Evolutionary conservation across 2,113 vertebrate species (phyloP), one percentile per base, ranked within the genome.

Genomic region (Galbula dea): DNA sequence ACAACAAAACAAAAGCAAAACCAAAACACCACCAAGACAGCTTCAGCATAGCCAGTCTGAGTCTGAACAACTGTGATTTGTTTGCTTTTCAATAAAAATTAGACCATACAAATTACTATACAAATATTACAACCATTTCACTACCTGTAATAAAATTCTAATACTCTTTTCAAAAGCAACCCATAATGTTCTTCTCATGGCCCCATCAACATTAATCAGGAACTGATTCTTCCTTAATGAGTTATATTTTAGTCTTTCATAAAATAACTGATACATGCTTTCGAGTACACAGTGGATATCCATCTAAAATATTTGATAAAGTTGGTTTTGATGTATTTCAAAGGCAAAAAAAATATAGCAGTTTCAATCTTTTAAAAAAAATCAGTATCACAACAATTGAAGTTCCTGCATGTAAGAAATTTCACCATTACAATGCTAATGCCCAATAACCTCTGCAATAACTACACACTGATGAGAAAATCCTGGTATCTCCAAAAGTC

Each of bases 191-290:
- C 27, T 62, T 59, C 52, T 72, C 43, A 48, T 9, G 52, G 39
- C 26, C 18, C 21, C 6, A 24, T 5, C 36, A 66, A 30, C 17
- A 63, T 14, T 23, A 72, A 30, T 5, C 0, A 0, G 69, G 15
- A 89, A 49, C 1, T 76, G 8, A 20, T 26, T 66, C 43, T 55
- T 62, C 32, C 45, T 45, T 11, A 24, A 39, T 5, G 72, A 63
- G 36, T 26, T 37, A 20, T 4, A 65, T n/a, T 48, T 88, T 41
- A 82, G 12, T 54, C 20, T 45, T 72, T 51, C 15, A 41, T 14
- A 46, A 68, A 84, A n/a, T 36, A 36, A 63, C 20, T 48, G 65
- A 30, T 7, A 12, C 32, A 65, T 39, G 30, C 7, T 37, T 87
- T 58, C 66, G 16, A 29, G 12, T 24, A 81, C 4, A 43, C 29